Base-by-base conservation (phyloP, 1,140 invertebrate genomes). In the Atopsyche davidsoni region DNA sequence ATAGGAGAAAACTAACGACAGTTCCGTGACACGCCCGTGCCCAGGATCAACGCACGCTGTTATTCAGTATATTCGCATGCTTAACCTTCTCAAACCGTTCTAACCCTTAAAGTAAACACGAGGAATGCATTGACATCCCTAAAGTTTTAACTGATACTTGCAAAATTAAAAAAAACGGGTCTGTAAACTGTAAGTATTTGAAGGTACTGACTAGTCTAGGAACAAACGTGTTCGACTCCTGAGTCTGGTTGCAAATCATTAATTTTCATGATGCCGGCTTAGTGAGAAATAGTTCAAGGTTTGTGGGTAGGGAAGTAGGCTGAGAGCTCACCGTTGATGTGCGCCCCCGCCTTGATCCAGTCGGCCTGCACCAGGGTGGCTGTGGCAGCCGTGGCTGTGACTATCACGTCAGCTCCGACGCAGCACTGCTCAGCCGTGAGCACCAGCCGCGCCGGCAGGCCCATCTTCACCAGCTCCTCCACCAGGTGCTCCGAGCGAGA, bases 331-430 rank as follows among this genome's bases (percentile, higher is more conserved):
- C 55, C 50, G 11, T 48, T 53, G 25, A 57, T 17, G n/a, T 78
- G 75, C 41, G 68, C 73, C 32, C 71, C 72, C 3, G 59, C 46
- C 65, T 78, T 79, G 1, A 80, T 55, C 74, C 75, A 78, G 25
- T 67, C 63, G 10, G 55, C 56, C 39, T 69, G 53, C 4, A 81
- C 41, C 11, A 81, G 59, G 7, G 75, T 72, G 40, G 58, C 61
- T 13, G 43, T 57, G 9, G 71, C 59, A 18, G 56, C 56, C 3
- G 78, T 79, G 1, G 72, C 72, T 10, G 77, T 79, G 7, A 77
- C 63, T 32, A 81, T 73, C n/a, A 79, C 67, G 64, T 81, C 78
- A 34, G 78, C 79, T 56, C 66, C 64, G 51, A 59, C 61, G 3
- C 76, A 72, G 48, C 75, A 76, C 32, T 73, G 64, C 56, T 73